A percentile compares a stretch with the other conserved stretches of the same genome.
Conservation (phyloP, 1,140 invertebrate species). For the Oscheius sp. region DNA sequence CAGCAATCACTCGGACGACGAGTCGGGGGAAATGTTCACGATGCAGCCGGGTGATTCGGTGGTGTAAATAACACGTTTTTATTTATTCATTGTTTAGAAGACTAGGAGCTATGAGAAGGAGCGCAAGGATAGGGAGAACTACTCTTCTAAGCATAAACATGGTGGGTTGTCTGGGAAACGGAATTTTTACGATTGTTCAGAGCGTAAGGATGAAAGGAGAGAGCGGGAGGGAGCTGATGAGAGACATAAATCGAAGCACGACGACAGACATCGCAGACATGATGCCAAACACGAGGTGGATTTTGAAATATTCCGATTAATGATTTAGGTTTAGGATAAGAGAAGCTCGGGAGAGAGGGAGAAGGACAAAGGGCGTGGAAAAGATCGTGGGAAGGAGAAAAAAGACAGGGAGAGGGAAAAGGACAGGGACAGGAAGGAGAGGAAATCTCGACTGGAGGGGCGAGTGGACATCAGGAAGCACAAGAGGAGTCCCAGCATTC, state of each 20-base stretch:
- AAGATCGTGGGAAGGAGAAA: neutral
- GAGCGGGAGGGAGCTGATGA: too few relatives aligned
- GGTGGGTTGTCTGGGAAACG: too few relatives aligned
- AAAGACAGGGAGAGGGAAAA: neutral
- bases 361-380: neutral
- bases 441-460: neutral
- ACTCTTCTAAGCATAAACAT: too few relatives aligned
- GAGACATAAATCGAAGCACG: too few relatives aligned
- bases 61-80: too few relatives aligned
- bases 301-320: too few relatives aligned
- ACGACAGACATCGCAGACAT: too few relatives aligned
- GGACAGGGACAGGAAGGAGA: neutral
- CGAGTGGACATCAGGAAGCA: neutral
- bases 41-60: slow-evolving; percentile 23
- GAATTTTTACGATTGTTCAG: neutral
- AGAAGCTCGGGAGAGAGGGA: neutral
- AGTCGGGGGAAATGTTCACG: slow-evolving; percentile 5
- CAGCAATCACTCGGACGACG: neutral
- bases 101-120: too few relatives aligned
- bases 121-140: too few relatives aligned
- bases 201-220: too few relatives aligned
- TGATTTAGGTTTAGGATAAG: neutral
- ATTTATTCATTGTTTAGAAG: neutral
- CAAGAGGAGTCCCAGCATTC: neutral
- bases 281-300: too few relatives aligned